These are phyloP conservation scores for Anhinga rufa DNA, from an alignment of 2,113 vertebrate genomes.

Conservation along the genomic window DNA sequence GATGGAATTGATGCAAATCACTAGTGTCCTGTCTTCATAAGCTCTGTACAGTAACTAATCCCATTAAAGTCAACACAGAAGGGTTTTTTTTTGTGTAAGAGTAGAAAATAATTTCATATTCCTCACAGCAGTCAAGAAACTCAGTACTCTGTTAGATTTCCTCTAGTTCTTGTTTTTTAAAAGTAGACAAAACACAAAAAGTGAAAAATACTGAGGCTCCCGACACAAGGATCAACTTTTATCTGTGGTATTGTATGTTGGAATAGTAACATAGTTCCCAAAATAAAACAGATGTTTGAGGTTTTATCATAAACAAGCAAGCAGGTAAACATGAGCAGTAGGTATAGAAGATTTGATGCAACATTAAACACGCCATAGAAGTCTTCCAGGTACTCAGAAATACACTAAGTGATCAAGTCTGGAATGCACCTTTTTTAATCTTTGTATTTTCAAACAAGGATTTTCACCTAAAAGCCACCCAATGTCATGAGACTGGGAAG, in stretches of 20 bases:
- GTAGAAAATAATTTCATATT: background rate
- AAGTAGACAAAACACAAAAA: background rate
- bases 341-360: background rate
- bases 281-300: background rate
- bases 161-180: background rate
- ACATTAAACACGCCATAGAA: background rate
- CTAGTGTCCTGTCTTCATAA: background rate
- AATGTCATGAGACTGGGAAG: background rate
- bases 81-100: background rate
- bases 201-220: background rate
- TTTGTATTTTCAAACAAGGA: background rate
- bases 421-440: background rate
- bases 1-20: background rate
- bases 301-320: background rate
- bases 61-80: background rate
- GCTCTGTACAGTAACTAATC: background rate
- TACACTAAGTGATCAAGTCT: background rate
- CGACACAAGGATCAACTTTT: background rate
- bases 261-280: background rate
- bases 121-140: background rate
- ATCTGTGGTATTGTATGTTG: background rate
- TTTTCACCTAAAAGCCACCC: background rate
- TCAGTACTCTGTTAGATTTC: background rate
- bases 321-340: background rate
- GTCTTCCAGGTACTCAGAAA: background rate